Percentiles rank a stretch among this genome's conserved stretches.
Evolutionary conservation across 1,140 invertebrate species (phyloP).

Genomic region (Catajapyx aquilonaris): DNA sequence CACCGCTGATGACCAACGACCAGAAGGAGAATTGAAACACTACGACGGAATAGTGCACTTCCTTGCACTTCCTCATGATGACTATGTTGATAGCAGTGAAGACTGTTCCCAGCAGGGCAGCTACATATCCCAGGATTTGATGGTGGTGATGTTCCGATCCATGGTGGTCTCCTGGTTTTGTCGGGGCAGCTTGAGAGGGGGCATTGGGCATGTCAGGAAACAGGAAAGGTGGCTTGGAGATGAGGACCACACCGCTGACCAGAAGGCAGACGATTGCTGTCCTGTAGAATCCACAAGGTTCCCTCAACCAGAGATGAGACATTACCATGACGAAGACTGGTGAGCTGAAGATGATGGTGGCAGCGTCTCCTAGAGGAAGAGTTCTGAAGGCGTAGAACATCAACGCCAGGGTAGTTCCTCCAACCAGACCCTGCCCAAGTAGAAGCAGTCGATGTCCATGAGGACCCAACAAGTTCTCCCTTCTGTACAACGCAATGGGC

Average conservation of each 20-base stretch:
- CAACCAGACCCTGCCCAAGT: constrained; percentile 25
- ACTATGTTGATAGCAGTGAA: constrained; percentile 30
- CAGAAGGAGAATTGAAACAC: constrained; percentile 26
- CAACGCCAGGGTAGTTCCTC: constrained; percentile 24
- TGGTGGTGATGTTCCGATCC: constrained; percentile 13
- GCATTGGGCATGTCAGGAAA: constrained; percentile 15
- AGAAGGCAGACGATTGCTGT: constrained; percentile 26
- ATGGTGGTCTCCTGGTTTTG: background rate
- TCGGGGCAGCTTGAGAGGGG: too few species aligned
- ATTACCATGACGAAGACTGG: constrained; percentile 31
- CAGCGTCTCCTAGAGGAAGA: constrained; percentile 31
- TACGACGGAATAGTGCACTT: constrained; percentile 26
- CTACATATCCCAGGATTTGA: constrained; percentile 24
- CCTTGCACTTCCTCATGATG: constrained; percentile 27
- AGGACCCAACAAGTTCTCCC: constrained; percentile 21
- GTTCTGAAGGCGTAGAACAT: constrained; percentile 29
- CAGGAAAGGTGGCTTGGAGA: constrained; percentile 28
- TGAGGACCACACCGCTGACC: constrained; percentile 26
- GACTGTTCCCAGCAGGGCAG: constrained; percentile 24
- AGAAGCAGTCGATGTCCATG: constrained; percentile 21
- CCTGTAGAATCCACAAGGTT: constrained; percentile 30
- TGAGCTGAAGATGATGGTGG: constrained; percentile 34
- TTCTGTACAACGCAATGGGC: constrained; percentile 15
- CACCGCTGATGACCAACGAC: constrained; percentile 19
- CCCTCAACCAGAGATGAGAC: constrained; percentile 29